Evolutionary conservation across 2,888 invertebrate genomes (phyloP).

Genomic region (Amaurobius ferox): DNA sequence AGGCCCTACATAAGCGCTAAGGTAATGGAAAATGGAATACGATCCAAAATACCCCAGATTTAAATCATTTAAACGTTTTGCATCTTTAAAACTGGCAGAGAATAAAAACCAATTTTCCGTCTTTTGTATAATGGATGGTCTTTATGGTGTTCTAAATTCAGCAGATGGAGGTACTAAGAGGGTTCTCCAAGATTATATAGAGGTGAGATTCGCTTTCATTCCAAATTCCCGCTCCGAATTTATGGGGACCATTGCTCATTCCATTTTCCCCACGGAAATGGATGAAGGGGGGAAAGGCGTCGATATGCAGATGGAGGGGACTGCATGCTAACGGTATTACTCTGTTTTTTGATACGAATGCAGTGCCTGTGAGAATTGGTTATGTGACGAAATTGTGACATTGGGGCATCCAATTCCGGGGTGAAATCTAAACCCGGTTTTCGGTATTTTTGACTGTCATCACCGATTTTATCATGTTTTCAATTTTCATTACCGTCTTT

Average conservation of each 20-base stretch:
- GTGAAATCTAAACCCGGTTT: no score
- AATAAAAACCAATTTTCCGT: slow-evolving; percentile 50
- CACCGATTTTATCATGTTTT: no score
- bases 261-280: slow-evolving; percentile 33
- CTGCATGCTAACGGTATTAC: not conserved
- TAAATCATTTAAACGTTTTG: not conserved
- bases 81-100: not conserved
- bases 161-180: slow-evolving; percentile 25
- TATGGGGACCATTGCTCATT: slow-evolving; percentile 21
- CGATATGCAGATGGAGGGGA: slow-evolving; percentile 8
- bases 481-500: no score
- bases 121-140: slow-evolving; percentile 48
- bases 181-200: slow-evolving; percentile 39
- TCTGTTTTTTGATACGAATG: no score
- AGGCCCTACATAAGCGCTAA: no score
- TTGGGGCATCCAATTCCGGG: no score
- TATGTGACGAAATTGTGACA: no score
- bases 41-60: not conserved
- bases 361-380: no score
- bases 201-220: slow-evolving; percentile 28
- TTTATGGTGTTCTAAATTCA: slow-evolving; percentile 52
- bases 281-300: not conserved
- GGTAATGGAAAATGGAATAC: no score
- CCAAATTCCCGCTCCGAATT: slow-evolving; percentile 22
- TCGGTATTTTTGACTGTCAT: no score